Percentiles rank a stretch among this genome's conserved stretches.
phyloP scores from a whole-genome alignment of 2,797 vertebrate species.

The Falco concolor region DNA sequence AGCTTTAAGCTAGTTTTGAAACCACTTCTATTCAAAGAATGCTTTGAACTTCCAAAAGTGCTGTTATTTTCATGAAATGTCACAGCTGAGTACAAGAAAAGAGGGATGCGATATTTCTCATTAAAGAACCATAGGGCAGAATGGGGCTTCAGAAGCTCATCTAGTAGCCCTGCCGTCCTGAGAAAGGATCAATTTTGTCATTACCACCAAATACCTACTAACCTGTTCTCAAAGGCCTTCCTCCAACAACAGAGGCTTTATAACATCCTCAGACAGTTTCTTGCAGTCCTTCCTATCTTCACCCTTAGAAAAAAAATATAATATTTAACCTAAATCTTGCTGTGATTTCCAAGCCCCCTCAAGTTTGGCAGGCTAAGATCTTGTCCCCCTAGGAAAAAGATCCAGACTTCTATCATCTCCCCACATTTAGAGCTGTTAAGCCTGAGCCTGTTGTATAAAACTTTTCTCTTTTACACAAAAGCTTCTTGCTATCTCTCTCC shows the following conservation, averaged over 20 bases:
- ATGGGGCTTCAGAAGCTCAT: background rate
- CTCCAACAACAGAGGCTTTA: background rate
- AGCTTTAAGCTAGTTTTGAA: slow-evolving; percentile 2
- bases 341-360: background rate
- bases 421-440: background rate
- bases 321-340: background rate
- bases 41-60: slow-evolving; percentile 2
- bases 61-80: background rate
- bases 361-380: background rate
- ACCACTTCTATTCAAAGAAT: slow-evolving; percentile 4
- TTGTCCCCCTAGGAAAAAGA: background rate
- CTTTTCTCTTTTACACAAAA: background rate
- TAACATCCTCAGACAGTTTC: background rate
- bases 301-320: background rate
- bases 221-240: background rate
- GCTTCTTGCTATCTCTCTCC: background rate
- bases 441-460: background rate
- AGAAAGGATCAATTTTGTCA: background rate
- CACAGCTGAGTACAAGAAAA: background rate
- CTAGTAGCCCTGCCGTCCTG: background rate
- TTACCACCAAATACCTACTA: background rate
- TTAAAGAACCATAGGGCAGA: background rate
- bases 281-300: background rate
- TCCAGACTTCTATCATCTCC: background rate
- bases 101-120: background rate